Percentiles rank a stretch among this genome's conserved stretches.
These are phyloP conservation scores for Cephus nigrinus DNA, from an alignment of 2,888 invertebrate species.

Conservation along the genomic window DNA sequence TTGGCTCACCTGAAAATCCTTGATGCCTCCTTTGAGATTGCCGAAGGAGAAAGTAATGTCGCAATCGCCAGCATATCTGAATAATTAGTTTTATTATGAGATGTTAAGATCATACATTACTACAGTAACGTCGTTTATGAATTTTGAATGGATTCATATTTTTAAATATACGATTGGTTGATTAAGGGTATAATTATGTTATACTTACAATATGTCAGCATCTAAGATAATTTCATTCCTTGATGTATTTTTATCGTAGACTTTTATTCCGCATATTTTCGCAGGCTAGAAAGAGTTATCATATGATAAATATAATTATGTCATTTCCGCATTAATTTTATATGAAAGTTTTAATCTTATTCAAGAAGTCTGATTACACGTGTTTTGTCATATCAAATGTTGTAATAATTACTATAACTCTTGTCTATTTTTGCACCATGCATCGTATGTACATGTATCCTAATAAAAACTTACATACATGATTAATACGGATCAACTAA, in stretches of 20 bases:
- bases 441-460: background rate
- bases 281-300: slow-evolving; percentile 77
- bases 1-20: slow-evolving; percentile 77
- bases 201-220: slow-evolving; percentile 89
- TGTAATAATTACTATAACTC: too few species aligned
- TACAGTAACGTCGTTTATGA: background rate
- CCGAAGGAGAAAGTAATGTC: slow-evolving; percentile 91
- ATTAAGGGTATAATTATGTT: background rate
- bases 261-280: slow-evolving; percentile 94
- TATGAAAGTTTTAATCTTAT: background rate
- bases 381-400: too few species aligned
- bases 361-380: background rate
- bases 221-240: slow-evolving; percentile 98
- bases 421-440: too few species aligned
- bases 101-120: background rate
- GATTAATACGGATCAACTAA: background rate
- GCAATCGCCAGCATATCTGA: slow-evolving; percentile 95
- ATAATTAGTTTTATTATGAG: slow-evolving; percentile 43
- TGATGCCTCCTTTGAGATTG: slow-evolving; percentile 85
- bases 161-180: background rate
- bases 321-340: background rate
- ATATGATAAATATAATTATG: background rate
- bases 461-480: background rate
- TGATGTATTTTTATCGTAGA: slow-evolving; percentile 93
- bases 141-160: background rate